Evolutionary conservation across 2,113 vertebrate genomes (phyloP).

Genomic region (Rhombomys opimus): DNA sequence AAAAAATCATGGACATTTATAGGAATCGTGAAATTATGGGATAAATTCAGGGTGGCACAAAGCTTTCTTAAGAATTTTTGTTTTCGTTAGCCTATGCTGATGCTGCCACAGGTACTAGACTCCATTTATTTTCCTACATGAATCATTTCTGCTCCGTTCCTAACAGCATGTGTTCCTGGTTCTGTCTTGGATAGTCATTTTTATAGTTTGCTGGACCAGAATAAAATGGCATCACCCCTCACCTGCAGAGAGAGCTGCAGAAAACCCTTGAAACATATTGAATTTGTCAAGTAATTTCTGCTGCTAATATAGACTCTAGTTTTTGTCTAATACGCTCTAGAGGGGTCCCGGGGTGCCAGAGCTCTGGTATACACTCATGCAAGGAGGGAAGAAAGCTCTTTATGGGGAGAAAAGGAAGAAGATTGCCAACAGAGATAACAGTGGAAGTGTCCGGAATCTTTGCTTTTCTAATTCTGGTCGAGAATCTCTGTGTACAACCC

Average conservation of each 20-base stretch:
- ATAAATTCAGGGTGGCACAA: neutral
- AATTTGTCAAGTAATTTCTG: neutral
- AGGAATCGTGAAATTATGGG: neutral
- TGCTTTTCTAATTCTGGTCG: neutral
- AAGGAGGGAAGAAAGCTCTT: neutral
- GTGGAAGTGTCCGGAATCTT: neutral
- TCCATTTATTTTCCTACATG: neutral
- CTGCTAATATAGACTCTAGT: neutral
- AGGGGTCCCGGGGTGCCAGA: neutral
- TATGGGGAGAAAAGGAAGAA: neutral
- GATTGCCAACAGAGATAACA: neutral
- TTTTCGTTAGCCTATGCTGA: neutral
- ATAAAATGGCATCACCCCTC: neutral
- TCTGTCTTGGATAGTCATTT: neutral
- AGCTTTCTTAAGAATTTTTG: neutral
- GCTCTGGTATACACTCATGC: neutral
- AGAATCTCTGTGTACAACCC: neutral
- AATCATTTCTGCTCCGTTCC: neutral
- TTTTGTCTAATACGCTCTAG: neutral
- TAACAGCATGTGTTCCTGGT: neutral
- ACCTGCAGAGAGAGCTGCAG: neutral
- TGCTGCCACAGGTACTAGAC: rapidly evolving
- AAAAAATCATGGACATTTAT: neutral
- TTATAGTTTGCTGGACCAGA: neutral
- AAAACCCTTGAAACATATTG: neutral